A percentile compares a stretch with the other conserved stretches of the same genome.
phyloP scores from a whole-genome alignment of 2,888 invertebrate species.

The Zaprionus lineosus region DNA sequence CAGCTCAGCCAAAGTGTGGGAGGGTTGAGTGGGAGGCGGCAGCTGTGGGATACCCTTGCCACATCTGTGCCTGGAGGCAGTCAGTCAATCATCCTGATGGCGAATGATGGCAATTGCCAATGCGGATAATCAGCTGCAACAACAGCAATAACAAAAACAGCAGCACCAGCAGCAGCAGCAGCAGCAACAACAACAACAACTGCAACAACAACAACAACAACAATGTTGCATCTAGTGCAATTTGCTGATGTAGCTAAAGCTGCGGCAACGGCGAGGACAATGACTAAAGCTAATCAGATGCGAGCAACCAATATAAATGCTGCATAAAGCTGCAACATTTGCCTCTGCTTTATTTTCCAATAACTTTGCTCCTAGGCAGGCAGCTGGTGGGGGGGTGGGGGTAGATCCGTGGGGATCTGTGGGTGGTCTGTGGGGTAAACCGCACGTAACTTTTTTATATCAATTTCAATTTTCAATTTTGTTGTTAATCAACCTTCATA shows the following conservation, averaged over 20 bases:
- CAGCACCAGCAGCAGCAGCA: conserved; percentile 12
- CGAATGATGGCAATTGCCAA: conserved; percentile 43
- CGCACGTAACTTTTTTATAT: too few relatives aligned
- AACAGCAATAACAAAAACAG: too few relatives aligned
- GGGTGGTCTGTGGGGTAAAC: too few relatives aligned
- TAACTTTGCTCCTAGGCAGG: background rate
- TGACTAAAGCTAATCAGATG: too few relatives aligned
- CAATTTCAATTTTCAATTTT: too few relatives aligned
- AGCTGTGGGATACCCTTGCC: conserved; percentile 21
- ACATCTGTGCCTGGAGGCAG: conserved; percentile 20
- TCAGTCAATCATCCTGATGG: conserved; percentile 59
- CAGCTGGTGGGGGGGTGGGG: too few relatives aligned
- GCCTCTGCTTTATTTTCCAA: conserved; percentile 1
- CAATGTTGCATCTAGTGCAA: background rate
- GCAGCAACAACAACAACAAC: conserved; percentile 1
- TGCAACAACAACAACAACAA: background rate
- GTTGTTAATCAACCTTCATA: too few relatives aligned
- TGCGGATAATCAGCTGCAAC: conserved; percentile 27
- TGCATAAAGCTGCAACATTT: background rate
- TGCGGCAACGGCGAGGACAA: too few relatives aligned
- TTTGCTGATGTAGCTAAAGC: conserved; percentile 18
- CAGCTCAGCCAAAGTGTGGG: too few relatives aligned
- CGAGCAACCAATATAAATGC: conserved; percentile 19
- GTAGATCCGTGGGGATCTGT: too few relatives aligned
- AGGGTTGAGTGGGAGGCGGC: background rate